Evolutionary conservation across 2,797 vertebrate genomes (phyloP).

Genomic region (Petrocephalus sullivani): DNA sequence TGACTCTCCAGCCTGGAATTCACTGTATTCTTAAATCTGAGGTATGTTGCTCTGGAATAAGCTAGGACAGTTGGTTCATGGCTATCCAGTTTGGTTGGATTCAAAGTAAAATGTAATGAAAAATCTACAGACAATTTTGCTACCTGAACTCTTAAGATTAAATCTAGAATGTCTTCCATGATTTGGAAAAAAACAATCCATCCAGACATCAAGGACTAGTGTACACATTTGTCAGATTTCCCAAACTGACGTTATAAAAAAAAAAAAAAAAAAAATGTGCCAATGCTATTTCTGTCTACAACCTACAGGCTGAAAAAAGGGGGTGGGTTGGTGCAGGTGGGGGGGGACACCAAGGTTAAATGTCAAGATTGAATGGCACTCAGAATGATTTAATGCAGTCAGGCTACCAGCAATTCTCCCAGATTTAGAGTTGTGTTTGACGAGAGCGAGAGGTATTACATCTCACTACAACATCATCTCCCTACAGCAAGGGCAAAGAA

Average conservation of each 20-base stretch:
- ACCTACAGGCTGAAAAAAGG: slow-evolving; percentile 10
- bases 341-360: slow-evolving; percentile 15
- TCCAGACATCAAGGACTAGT: background rate
- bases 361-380: slow-evolving; percentile 16
- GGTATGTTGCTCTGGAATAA: background rate
- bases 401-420: slow-evolving; percentile 8
- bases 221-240: slow-evolving; percentile 6
- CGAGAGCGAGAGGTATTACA: background rate
- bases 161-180: background rate
- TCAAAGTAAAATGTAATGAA: background rate
- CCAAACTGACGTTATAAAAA: background rate
- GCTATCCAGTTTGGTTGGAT: background rate
- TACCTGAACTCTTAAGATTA: background rate
- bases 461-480: slow-evolving; percentile 11
- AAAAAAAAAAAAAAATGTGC: background rate
- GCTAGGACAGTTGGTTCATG: too few species aligned
- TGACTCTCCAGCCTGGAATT: background rate
- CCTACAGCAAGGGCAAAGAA: slow-evolving; percentile 39
- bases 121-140: background rate
- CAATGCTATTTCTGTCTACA: slow-evolving; percentile 18
- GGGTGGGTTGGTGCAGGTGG: background rate
- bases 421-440: background rate
- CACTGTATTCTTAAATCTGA: background rate
- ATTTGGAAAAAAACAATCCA: background rate
- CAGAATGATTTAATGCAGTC: slow-evolving; percentile 10